A percentile compares a stretch with the other conserved stretches of the same genome.
phyloP scores from a whole-genome alignment of 2,113 vertebrate genomes.

The Poeciliopsis occidentalis region DNA sequence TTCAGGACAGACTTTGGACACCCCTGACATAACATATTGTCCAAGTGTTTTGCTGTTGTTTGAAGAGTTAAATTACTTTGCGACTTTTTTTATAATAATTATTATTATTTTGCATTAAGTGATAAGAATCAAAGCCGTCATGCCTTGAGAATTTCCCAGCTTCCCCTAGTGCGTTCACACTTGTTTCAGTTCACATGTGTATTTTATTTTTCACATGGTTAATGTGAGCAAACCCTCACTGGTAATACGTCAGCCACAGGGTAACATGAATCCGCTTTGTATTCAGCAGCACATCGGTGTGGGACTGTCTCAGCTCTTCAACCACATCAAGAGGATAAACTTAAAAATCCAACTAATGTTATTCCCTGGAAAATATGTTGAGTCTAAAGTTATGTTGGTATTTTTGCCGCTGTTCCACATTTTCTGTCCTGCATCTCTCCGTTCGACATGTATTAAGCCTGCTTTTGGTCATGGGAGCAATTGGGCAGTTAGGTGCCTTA shows the following conservation, averaged over 20 bases:
- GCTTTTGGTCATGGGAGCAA: too few relatives aligned
- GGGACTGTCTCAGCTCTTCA: not conserved
- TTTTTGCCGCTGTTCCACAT: too few relatives aligned
- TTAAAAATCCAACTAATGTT: too few relatives aligned
- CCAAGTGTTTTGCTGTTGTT: not conserved
- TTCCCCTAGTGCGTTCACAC: too few relatives aligned
- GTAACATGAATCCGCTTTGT: not conserved
- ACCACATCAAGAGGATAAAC: not conserved
- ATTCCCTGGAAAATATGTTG: too few relatives aligned
- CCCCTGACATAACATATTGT: not conserved
- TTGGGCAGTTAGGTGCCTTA: too few relatives aligned
- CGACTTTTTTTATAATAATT: not conserved
- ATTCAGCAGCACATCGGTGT: too few relatives aligned
- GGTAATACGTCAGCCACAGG: not conserved
- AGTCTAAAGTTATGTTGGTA: too few relatives aligned
- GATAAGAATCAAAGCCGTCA: not conserved
- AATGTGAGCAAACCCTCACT: not conserved
- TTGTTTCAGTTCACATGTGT: not conserved
- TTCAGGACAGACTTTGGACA: too few relatives aligned
- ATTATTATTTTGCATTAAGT: not conserved
- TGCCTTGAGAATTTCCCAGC: not conserved
- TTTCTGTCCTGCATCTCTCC: too few relatives aligned
- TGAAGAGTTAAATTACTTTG: not conserved
- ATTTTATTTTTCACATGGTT: not conserved
- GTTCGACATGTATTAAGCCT: too few relatives aligned